Base-by-base conservation (phyloP, 2,797 vertebrate species). In the Lerista edwardsae region DNA sequence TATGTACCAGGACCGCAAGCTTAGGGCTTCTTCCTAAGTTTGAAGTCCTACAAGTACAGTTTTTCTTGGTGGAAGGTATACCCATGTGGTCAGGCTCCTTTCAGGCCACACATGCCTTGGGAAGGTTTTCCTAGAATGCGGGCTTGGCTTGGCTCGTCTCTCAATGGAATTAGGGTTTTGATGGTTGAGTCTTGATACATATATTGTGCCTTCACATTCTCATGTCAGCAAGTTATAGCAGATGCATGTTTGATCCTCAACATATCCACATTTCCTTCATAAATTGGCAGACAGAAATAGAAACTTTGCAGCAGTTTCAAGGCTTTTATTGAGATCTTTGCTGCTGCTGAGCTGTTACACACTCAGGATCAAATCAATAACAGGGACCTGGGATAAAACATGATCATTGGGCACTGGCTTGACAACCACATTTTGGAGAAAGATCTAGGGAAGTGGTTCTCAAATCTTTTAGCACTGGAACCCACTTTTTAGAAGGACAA, bases 81-180 rank as follows among this genome's bases (percentile, higher is more conserved):
- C 4, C 51, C 51, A 5, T 0, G 3, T 69, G 61, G 51, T 84
- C 80, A 71, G 12, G 57, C 2, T 12, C 75, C 21, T 81, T 83
- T 73, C 36, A 80, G 75, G 62, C 73, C 21, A 41, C 79, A 80
- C 71, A 71, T 44, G 1, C 25, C 61, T 67, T 75, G 15, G 21
- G 31, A 9, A 57, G 59, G n/a, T n/a, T 1, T 77, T 90, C 67
- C 77, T 61, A 34, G 51, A 74, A 44, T 2, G 1, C 0, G 71
- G 71, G 15, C 9, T 87, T 90, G 90, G 86, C 76, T 89, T 72
- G 72, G 67, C 3, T 27, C 27, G n/a, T 67, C 1, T 79, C 55
- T 79, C 25, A 86, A 67, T 3, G 34, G 61, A 31, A 15, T 65
- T 47, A 14, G 41, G 15, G 34, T 72, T 51, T 75, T 84, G 80